These are phyloP conservation scores for Caracal caracal DNA, from an alignment of 2,113 vertebrate species.

Conservation along the genomic window DNA sequence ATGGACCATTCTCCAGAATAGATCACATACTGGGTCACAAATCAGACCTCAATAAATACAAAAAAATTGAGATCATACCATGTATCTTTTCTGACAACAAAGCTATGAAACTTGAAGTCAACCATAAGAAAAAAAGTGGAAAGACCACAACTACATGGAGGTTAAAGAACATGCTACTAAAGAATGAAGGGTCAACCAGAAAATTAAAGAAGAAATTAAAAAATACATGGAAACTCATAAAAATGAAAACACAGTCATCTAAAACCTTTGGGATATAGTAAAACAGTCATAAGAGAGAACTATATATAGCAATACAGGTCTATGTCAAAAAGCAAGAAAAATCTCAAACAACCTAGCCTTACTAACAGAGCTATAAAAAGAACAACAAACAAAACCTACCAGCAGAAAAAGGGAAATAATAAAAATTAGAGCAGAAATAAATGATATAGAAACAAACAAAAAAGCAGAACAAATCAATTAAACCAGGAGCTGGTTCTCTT, in stretches of 20 bases:
- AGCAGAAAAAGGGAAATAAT: not conserved
- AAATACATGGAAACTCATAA: not conserved
- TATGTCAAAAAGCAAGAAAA: not conserved
- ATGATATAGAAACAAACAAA: not conserved
- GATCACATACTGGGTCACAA: not conserved
- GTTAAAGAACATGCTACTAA: not conserved
- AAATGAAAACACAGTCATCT: not conserved
- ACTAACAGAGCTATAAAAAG: not conserved
- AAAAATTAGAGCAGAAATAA: not conserved
- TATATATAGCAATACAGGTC: not conserved
- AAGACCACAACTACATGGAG: not conserved
- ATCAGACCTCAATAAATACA: not conserved
- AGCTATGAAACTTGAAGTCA: not conserved
- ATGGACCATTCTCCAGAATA: not conserved
- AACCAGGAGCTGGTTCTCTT: not conserved
- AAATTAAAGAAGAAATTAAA: not conserved
- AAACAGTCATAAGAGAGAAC: not conserved
- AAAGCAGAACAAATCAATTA: not conserved
- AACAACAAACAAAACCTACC: not conserved
- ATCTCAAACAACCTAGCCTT: not conserved
- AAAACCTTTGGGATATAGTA: not conserved
- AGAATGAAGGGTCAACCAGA: not conserved
- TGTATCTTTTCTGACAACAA: not conserved
- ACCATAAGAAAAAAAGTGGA: not conserved
- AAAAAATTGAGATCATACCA: not conserved